Evolutionary conservation across 2,797 vertebrate genomes (phyloP).

Genomic region (Mormyrops attenuatus): DNA sequence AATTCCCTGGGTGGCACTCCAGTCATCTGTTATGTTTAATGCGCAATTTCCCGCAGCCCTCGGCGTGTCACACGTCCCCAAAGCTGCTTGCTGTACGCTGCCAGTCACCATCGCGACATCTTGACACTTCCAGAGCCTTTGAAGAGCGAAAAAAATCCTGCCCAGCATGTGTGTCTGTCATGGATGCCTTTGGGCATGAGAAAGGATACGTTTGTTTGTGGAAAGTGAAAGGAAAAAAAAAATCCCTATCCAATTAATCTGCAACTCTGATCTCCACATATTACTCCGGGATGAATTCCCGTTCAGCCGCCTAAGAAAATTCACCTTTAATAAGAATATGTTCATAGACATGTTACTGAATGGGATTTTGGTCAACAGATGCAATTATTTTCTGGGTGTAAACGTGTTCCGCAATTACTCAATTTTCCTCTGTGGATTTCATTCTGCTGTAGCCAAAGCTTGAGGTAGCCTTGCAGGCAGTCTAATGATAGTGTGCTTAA

Average conservation of each 20-base stretch:
- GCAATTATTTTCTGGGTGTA: background rate
- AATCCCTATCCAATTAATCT: background rate
- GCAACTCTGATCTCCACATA: background rate
- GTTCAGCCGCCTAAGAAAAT: background rate
- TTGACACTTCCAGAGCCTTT: background rate
- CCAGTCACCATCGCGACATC: background rate
- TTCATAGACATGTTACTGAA: background rate
- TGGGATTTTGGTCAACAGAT: background rate
- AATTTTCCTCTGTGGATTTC: background rate
- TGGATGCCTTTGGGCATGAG: background rate
- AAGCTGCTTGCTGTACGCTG: background rate
- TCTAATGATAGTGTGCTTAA: background rate
- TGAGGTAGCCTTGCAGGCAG: background rate
- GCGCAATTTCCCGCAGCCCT: background rate
- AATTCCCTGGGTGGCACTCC: slow-evolving; percentile 20
- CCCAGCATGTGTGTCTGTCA: background rate
- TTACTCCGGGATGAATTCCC: background rate
- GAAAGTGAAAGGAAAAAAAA: background rate
- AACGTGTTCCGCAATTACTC: background rate
- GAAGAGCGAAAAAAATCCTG: background rate
- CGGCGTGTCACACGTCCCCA: background rate
- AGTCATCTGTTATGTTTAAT: slow-evolving; percentile 20
- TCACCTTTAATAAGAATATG: background rate
- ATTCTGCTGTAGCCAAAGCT: background rate
- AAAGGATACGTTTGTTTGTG: background rate